Percentiles rank a stretch among this genome's conserved stretches.
These are phyloP conservation scores for Madoqua kirkii DNA, from an alignment of 2,113 vertebrate species.

Conservation along the genomic window DNA sequence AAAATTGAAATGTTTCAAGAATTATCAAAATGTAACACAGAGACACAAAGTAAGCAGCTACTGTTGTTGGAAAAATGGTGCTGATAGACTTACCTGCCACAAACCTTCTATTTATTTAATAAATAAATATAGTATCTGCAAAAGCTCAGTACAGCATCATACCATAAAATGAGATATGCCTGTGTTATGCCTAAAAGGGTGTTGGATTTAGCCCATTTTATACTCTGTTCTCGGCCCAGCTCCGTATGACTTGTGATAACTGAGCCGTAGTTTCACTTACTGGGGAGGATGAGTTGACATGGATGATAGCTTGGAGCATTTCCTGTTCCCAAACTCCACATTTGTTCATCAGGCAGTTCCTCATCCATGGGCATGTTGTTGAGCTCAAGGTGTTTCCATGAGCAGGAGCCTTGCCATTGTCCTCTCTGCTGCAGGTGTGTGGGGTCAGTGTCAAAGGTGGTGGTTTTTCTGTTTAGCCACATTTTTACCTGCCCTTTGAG, in stretches of 20 bases:
- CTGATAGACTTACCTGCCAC: not conserved
- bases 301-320: not conserved
- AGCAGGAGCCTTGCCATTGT: not conserved
- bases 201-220: not conserved
- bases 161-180: not conserved
- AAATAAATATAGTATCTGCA: not conserved
- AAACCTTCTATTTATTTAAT: not conserved
- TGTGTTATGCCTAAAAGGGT: not conserved
- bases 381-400: not conserved
- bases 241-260: not conserved
- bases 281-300: not conserved
- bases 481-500: not conserved
- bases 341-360: not conserved
- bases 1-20: not conserved
- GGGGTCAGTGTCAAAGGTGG: not conserved
- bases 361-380: not conserved
- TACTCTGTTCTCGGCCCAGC: not conserved
- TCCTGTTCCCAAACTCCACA: not conserved
- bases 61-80: not conserved
- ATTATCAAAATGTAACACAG: not conserved
- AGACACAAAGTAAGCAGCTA: not conserved
- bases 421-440: not conserved
- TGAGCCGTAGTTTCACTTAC: not conserved
- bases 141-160: not conserved
- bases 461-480: not conserved